A percentile compares a stretch with the other conserved stretches of the same genome.
These are phyloP conservation scores for Anableps anableps DNA, from an alignment of 2,797 vertebrate species.

Conservation along the genomic window DNA sequence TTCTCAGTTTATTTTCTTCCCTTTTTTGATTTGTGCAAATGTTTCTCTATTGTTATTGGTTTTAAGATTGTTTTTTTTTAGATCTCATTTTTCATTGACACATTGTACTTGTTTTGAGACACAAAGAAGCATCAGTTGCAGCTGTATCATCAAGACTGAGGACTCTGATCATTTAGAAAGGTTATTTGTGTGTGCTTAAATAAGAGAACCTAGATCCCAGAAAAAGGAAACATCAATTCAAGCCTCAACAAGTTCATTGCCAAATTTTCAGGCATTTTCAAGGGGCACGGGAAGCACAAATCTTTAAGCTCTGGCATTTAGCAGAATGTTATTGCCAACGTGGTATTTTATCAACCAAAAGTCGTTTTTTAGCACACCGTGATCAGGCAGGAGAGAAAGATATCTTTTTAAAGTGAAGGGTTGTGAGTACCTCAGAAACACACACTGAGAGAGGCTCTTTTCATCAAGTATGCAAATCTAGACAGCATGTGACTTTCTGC, in stretches of 20 bases:
- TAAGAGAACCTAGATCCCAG: conserved; percentile 23
- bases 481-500: conserved; percentile 64
- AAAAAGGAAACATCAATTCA: conserved; percentile 51
- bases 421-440: conserved; percentile 70
- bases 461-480: conserved; percentile 80
- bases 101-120: not conserved
- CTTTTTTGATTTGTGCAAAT: not conserved
- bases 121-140: not conserved
- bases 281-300: conserved; percentile 59
- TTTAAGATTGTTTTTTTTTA: not conserved
- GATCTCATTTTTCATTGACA: not conserved
- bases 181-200: not conserved
- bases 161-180: not conserved
- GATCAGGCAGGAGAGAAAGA: conserved; percentile 70
- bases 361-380: conserved; percentile 69
- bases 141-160: not conserved
- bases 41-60: not conserved
- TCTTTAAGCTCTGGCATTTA: conserved; percentile 60
- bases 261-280: conserved; percentile 56
- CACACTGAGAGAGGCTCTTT: conserved; percentile 76
- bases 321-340: conserved; percentile 70
- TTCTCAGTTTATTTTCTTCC: not conserved
- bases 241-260: conserved; percentile 40
- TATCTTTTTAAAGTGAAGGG: conserved; percentile 64
- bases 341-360: conserved; percentile 51